These are phyloP conservation scores for Eupithecia inturbata DNA, from an alignment of 2,888 invertebrate genomes.

Conservation along the genomic window DNA sequence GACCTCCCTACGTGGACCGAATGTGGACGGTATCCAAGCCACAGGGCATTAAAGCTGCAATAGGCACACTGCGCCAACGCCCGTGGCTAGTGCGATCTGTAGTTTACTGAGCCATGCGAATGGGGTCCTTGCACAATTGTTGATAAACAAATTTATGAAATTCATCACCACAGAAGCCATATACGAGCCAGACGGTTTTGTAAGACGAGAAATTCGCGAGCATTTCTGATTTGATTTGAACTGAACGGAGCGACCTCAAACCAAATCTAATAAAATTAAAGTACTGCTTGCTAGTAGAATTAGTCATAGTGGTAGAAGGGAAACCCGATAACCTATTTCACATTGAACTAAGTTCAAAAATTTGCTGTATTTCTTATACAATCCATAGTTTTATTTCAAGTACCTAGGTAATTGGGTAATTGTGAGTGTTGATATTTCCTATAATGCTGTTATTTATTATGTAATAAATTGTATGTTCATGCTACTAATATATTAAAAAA, in stretches of 20 bases:
- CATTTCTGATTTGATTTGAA: not conserved
- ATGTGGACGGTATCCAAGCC: constrained; percentile 78
- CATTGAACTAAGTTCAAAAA: not conserved
- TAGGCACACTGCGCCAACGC: constrained; percentile 66
- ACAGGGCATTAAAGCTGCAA: constrained; percentile 72
- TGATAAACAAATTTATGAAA: not conserved
- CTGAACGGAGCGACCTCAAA: not conserved
- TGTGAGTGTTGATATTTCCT: not conserved
- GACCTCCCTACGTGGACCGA: constrained; percentile 70
- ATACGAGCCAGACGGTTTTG: not conserved
- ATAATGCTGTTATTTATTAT: not conserved
- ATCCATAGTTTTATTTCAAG: not conserved
- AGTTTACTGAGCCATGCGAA: not conserved
- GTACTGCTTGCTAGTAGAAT: not conserved
- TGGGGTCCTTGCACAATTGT: not conserved
- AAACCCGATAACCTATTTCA: not conserved
- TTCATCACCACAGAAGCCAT: not conserved
- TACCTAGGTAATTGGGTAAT: not conserved
- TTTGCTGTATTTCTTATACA: not conserved
- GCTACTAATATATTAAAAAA: no score
- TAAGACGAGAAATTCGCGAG: not conserved
- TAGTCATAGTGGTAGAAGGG: not conserved
- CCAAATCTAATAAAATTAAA: not conserved
- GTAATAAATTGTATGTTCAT: no score
- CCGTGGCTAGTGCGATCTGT: constrained; percentile 42